A percentile compares a stretch with the other conserved stretches of the same genome.
Evolutionary conservation across 2,797 vertebrate genomes (phyloP).

Genomic region (Cephalopachus bancanus): DNA sequence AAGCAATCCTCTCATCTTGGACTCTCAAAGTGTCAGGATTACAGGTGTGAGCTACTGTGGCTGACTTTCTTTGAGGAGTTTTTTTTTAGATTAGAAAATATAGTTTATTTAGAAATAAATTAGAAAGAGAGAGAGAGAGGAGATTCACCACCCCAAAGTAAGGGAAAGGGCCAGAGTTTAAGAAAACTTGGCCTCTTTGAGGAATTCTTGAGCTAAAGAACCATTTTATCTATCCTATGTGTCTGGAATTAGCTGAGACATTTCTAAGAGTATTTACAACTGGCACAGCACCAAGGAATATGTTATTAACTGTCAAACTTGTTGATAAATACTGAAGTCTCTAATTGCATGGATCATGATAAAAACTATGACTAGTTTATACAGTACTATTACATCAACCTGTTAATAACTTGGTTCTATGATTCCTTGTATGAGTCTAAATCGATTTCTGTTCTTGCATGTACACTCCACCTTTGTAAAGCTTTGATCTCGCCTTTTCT

Average conservation of each 20-base stretch:
- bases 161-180: no score
- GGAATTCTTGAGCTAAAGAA: slow-evolving; percentile 31
- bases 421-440: not conserved
- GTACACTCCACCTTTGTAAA: not conserved
- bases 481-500: not conserved
- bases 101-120: no score
- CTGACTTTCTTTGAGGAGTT: no score
- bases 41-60: no score
- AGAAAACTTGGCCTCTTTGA: not conserved
- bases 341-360: slow-evolving; percentile 39
- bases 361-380: slow-evolving; percentile 20
- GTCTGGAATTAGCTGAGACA: not conserved
- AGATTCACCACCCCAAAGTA: no score
- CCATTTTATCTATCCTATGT: not conserved
- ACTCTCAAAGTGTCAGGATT: no score
- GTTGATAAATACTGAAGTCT: slow-evolving; percentile 51
- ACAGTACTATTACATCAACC: not conserved
- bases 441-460: not conserved
- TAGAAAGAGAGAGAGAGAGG: no score
- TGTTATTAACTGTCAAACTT: not conserved
- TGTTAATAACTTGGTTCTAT: not conserved
- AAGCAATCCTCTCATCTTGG: no score
- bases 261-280: slow-evolving; percentile 7
- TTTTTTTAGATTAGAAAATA: no score
- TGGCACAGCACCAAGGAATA: not conserved